Percentiles rank a stretch among this genome's conserved stretches.
Conservation (phyloP, 2,888 invertebrate species). For the Rugalucina vietnamica region DNA sequence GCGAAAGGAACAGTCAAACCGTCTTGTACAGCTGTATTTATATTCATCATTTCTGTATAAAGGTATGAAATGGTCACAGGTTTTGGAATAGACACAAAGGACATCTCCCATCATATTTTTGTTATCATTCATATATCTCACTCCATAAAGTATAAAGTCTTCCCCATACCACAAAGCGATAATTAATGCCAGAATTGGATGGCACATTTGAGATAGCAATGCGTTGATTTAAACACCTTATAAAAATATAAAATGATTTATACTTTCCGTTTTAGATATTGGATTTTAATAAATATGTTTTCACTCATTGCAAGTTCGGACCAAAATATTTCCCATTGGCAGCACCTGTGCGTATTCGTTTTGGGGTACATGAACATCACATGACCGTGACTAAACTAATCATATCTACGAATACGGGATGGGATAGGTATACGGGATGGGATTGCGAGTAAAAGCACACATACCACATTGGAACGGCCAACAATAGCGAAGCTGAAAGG, state of each 20-base stretch:
- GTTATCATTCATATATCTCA: not conserved
- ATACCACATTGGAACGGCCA: too few species aligned
- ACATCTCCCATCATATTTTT: not conserved
- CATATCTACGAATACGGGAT: too few species aligned
- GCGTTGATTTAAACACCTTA: not conserved
- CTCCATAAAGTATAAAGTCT: not conserved
- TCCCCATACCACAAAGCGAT: not conserved
- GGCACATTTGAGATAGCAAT: not conserved
- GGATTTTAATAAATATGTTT: too few species aligned
- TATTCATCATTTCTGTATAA: slow-evolving; percentile 4
- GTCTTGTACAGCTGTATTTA: not conserved
- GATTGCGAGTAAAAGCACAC: too few species aligned
- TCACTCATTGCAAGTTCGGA: too few species aligned
- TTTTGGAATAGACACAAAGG: not conserved
- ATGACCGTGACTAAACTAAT: too few species aligned
- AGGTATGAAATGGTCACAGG: not conserved
- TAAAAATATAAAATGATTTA: not conserved
- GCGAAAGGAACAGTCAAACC: not conserved
- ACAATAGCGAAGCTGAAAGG: too few species aligned
- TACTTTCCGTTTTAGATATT: too few species aligned
- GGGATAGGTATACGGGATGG: too few species aligned
- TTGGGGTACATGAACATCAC: too few species aligned
- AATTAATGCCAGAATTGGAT: not conserved
- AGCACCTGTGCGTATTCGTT: too few species aligned
- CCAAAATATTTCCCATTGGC: too few species aligned